Evolutionary conservation across 1,140 invertebrate species (phyloP), one percentile per base, ranked within the genome.

Genomic region (Pristionchus pacificus): DNA sequence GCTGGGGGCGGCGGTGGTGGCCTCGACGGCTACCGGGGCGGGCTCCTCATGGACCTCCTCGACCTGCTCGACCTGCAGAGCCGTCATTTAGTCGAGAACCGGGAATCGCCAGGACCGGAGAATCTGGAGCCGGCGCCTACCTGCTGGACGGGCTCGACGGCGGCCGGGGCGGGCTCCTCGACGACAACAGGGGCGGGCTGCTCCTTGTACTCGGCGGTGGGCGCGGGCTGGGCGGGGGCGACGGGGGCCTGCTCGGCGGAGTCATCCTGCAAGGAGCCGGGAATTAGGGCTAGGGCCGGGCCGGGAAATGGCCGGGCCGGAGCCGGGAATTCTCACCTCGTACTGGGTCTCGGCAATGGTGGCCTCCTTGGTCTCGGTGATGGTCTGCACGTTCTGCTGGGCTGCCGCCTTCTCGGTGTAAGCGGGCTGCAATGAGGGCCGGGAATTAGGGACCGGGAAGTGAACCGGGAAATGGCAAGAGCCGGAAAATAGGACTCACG

Each of bases 141-240:
- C 38, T 68, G 66, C 38, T 68, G 66, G n/a, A 58, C 55, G 27
- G 38, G 58, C 27, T 59, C 67, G 19, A 58, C 49, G 62, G 62
- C 6, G 55, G 55, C 55, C 67, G 31, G 60, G 32, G 24, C 25
- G 62, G 31, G 15, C 25, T 27, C 2, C 24, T 31, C 62, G 2
- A 28, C 19, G 15, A 31, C 29, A 31, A 25, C n/a, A 30, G 62
- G 62, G 2, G 13, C 13, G 62, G 65, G 30, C 24, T 31, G 31
- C 65, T 66, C 14, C n/a, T 66, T 38, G 65, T 64, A 64, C 38
- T 66, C 31, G 30, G 65, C 24, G 31, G 33, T 31, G 25, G 25
- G 30, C 13, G 30, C 62, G 25, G 25, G 25, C 60, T 61, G 60
- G 6, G 38, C 38, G 38, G 38, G 38, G 13, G 62, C 25, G 24